Percentiles rank a stretch among this genome's conserved stretches.
Evolutionary conservation across 2,797 vertebrate species (phyloP).

Genomic region (Simalia tracyae): DNA sequence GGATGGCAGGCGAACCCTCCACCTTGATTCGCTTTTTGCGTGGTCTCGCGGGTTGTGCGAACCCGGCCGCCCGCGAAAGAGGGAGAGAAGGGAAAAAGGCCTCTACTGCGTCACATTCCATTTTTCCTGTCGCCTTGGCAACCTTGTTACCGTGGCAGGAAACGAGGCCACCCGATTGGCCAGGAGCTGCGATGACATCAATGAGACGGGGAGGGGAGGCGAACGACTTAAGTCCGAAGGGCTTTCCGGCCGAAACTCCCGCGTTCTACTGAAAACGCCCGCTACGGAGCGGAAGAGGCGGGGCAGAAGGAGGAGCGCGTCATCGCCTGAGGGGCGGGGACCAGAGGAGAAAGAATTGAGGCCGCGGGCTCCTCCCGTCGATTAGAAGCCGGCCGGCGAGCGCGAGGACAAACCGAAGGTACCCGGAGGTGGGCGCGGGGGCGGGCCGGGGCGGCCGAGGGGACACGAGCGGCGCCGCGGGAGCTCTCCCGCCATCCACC

Average conservation of each 20-base stretch:
- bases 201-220: accelerated
- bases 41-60: background rate
- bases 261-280: background rate
- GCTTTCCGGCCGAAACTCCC: background rate
- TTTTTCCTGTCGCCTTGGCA: background rate
- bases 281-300: background rate
- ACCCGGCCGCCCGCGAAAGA: too few relatives aligned
- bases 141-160: background rate
- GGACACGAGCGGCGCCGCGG: too few relatives aligned
- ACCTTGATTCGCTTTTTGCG: background rate
- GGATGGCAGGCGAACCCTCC: background rate
- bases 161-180: background rate
- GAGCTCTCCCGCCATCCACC: background rate
- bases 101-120: background rate
- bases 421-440: background rate
- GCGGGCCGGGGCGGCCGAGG: accelerated
- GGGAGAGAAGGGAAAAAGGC: too few relatives aligned
- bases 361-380: accelerated
- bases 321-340: background rate
- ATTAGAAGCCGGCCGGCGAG: background rate
- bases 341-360: accelerated
- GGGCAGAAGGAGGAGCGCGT: background rate
- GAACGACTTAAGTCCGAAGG: background rate
- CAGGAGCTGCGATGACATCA: background rate
- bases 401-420: background rate